phyloP scores from a whole-genome alignment of 2,888 invertebrate genomes.

The Drosophila yooni region DNA sequence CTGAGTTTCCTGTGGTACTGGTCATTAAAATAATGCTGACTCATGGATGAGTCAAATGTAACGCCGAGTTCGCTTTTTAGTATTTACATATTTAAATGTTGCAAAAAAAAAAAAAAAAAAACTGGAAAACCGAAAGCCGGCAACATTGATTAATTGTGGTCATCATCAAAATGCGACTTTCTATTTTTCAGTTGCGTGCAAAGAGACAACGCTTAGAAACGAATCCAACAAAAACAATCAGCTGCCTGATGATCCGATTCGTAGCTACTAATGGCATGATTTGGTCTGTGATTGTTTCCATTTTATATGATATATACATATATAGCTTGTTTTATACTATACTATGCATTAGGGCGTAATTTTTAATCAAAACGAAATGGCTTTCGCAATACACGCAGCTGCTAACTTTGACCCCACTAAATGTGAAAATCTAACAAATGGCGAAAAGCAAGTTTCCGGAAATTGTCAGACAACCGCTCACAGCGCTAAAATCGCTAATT shows the following conservation, averaged over 20 bases:
- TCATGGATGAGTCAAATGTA: background rate
- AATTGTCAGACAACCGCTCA: slow-evolving; percentile 4
- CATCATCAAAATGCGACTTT: slow-evolving; percentile 50
- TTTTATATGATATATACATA: slow-evolving; percentile 55
- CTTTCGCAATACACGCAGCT: slow-evolving; percentile 29
- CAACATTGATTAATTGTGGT: slow-evolving; percentile 68
- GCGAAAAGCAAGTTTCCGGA: background rate
- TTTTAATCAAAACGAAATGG: slow-evolving; percentile 49
- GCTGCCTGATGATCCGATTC: slow-evolving; percentile 54
- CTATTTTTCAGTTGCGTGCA: slow-evolving; percentile 44
- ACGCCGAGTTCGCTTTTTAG: slow-evolving; percentile 4
- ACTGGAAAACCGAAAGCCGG: slow-evolving; percentile 3
- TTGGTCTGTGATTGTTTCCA: slow-evolving; percentile 42
- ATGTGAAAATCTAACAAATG: slow-evolving; percentile 18
- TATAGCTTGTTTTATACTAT: slow-evolving; percentile 36
- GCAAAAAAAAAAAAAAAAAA: background rate
- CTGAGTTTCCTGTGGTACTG: slow-evolving; percentile 2
- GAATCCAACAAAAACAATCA: slow-evolving; percentile 14
- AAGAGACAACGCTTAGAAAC: slow-evolving; percentile 15
- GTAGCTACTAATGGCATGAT: slow-evolving; percentile 52
- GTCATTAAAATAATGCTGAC: slow-evolving; percentile 12
- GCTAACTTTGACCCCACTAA: slow-evolving; percentile 25
- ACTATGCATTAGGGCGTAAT: slow-evolving; percentile 12
- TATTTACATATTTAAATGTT: slow-evolving; percentile 7
- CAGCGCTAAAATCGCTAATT: slow-evolving; percentile 17